These are phyloP conservation scores for Heterodera carotae DNA, from an alignment of 1,140 invertebrate genomes.

Conservation along the genomic window DNA sequence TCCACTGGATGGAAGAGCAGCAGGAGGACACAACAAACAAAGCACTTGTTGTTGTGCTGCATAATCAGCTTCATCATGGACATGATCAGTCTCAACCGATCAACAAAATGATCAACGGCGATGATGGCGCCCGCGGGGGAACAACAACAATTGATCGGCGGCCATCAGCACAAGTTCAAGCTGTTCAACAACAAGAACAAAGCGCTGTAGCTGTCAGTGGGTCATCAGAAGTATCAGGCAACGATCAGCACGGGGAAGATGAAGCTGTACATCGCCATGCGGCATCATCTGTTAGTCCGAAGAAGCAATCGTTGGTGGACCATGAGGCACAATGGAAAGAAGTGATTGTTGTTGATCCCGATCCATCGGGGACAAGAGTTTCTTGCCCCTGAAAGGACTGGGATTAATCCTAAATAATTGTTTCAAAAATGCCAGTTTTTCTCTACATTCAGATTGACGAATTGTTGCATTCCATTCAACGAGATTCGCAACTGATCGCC, in stretches of 20 bases:
- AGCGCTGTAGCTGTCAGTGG: too few relatives aligned
- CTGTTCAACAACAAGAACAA: background rate
- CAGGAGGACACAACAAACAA: background rate
- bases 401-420: too few relatives aligned
- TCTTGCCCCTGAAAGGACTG: too few relatives aligned
- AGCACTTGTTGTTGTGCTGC: background rate
- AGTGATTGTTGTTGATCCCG: conserved; percentile 35
- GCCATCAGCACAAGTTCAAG: background rate
- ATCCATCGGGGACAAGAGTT: too few relatives aligned
- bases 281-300: background rate
- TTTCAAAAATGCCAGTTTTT: too few relatives aligned
- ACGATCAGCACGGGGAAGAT: background rate
- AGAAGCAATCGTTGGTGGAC: conserved; percentile 25
- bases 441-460: conserved; percentile 66
- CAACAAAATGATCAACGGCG: too few relatives aligned
- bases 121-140: too few relatives aligned
- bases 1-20: background rate
- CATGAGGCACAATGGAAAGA: conserved; percentile 48
- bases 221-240: background rate
- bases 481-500: conserved; percentile 45
- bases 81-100: too few relatives aligned
- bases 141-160: too few relatives aligned
- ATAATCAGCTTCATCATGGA: background rate
- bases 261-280: background rate
- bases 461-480: conserved; percentile 65